A percentile compares a stretch with the other conserved stretches of the same genome.
These are phyloP conservation scores for Columba guinea DNA, from an alignment of 2,797 vertebrate species.

Conservation along the genomic window DNA sequence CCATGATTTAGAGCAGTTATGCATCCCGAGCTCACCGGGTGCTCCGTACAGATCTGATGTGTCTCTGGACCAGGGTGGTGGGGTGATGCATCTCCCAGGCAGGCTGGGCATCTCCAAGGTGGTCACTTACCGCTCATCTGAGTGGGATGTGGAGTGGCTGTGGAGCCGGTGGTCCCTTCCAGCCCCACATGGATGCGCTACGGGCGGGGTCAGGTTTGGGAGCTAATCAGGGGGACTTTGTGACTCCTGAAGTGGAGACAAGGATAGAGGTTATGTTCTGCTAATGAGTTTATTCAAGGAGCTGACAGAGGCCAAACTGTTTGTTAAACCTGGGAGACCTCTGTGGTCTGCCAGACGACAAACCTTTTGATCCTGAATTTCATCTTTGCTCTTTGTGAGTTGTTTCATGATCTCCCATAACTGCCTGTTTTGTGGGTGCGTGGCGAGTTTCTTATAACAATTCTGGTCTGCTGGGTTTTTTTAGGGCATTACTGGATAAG, in stretches of 20 bases:
- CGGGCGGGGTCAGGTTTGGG: background rate
- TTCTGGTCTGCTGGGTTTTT: background rate
- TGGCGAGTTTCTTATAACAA: fast-evolving
- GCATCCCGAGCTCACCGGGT: background rate
- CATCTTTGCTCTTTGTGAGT: background rate
- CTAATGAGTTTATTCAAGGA: background rate
- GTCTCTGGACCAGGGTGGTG: background rate
- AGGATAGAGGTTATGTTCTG: background rate
- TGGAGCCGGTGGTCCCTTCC: background rate
- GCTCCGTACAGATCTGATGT: background rate
- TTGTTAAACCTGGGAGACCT: background rate
- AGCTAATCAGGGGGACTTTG: fast-evolving
- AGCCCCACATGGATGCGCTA: fast-evolving
- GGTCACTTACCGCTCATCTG: fast-evolving
- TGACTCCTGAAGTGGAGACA: background rate
- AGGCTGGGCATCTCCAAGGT: background rate
- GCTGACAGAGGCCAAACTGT: background rate
- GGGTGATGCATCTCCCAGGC: background rate
- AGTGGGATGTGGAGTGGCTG: fast-evolving
- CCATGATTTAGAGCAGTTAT: fast-evolving
- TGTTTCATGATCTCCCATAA: background rate
- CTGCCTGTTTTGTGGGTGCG: fast-evolving
- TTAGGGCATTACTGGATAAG: background rate
- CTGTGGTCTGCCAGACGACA: background rate
- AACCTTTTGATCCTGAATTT: background rate